phyloP scores from a whole-genome alignment of 2,797 vertebrate species.

The Sardinella longiceps region DNA sequence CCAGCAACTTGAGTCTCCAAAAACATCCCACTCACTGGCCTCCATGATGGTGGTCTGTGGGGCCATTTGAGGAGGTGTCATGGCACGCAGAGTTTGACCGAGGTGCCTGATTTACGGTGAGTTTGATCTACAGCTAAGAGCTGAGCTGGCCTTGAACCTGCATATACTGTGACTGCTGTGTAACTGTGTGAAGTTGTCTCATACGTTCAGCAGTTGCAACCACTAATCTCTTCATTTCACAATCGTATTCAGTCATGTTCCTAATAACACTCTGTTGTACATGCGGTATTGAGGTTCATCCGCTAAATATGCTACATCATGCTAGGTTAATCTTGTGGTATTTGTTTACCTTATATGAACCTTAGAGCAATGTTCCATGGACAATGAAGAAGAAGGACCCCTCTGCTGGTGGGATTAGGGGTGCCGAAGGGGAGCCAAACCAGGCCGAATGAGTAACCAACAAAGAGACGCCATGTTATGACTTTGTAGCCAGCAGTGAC shows the following conservation, averaged over 20 bases:
- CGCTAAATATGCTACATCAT: no score
- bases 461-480: background rate
- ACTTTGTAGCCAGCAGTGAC: background rate
- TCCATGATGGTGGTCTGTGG: background rate
- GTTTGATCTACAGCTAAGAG: background rate
- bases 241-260: background rate
- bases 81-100: background rate
- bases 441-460: background rate
- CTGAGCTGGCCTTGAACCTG: background rate
- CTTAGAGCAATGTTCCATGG: background rate
- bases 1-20: background rate
- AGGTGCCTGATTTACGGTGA: background rate
- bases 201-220: background rate
- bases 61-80: background rate
- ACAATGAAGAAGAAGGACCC: background rate
- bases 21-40: background rate
- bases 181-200: background rate
- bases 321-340: background rate
- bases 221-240: background rate
- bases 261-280: no score
- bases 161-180: background rate
- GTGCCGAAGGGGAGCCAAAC: background rate
- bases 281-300: no score
- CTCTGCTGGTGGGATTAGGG: background rate
- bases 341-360: background rate